These are phyloP conservation scores for Vidua macroura DNA, from an alignment of 2,113 vertebrate species.

Conservation along the genomic window DNA sequence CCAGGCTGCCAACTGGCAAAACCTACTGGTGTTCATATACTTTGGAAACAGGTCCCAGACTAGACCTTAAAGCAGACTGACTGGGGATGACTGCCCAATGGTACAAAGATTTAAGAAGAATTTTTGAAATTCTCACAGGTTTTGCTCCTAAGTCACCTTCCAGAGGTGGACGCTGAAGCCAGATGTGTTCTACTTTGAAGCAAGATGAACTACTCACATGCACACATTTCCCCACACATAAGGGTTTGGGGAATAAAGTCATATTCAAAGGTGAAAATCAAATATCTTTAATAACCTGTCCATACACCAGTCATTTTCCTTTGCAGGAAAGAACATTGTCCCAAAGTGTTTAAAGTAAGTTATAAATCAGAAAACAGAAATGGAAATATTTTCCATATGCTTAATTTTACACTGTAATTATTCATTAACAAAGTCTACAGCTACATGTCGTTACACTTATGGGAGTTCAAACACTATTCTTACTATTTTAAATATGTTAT, in stretches of 20 bases:
- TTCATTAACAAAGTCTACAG: slow-evolving; percentile 22
- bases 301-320: not conserved
- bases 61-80: not conserved
- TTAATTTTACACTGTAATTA: slow-evolving; percentile 8
- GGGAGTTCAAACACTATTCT: slow-evolving; percentile 15
- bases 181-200: not conserved
- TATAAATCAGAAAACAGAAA: slow-evolving; percentile 12
- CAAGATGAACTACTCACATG: not conserved
- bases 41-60: slow-evolving; percentile 17
- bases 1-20: slow-evolving; percentile 42
- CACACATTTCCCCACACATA: not conserved
- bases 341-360: not conserved
- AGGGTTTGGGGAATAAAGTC: not conserved
- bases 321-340: not conserved
- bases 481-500: not conserved
- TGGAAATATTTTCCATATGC: slow-evolving; percentile 18
- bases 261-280: not conserved
- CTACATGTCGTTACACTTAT: not conserved
- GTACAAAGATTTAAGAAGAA: not conserved
- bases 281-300: not conserved
- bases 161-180: not conserved
- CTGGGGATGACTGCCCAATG: not conserved
- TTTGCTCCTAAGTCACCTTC: not conserved
- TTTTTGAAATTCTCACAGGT: not conserved
- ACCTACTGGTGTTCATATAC: not conserved